These are phyloP conservation scores for Macrophya annulata DNA, from an alignment of 2,888 invertebrate species.

Conservation along the genomic window DNA sequence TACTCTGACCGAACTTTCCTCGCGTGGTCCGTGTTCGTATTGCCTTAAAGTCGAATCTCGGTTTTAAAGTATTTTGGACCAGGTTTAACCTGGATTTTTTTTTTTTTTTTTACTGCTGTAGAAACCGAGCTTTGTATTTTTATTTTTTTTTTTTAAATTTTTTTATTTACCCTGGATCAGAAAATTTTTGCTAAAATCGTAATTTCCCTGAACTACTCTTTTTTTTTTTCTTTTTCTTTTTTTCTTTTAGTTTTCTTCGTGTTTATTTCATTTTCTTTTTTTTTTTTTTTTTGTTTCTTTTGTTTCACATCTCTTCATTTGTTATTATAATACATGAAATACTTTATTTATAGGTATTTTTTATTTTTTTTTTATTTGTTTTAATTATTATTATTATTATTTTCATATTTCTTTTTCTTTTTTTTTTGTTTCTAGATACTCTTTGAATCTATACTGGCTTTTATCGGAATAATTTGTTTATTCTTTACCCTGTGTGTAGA, in stretches of 20 bases:
- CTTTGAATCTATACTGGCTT: conserved; percentile 57
- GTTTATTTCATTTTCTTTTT: conserved; percentile 24
- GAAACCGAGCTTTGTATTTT: conserved; percentile 68
- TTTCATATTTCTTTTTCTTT: conserved; percentile 50
- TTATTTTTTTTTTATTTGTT: conserved; percentile 59
- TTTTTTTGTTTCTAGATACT: conserved; percentile 58
- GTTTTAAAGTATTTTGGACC: conserved; percentile 68
- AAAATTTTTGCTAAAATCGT: conserved; percentile 75
- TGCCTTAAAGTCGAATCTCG: conserved; percentile 77
- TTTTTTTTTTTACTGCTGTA: conserved; percentile 63
- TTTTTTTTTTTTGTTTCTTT: conserved; percentile 45
- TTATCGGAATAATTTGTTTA: conserved; percentile 48
- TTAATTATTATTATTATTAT: conserved; percentile 1
- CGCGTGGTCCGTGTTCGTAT: conserved; percentile 70
- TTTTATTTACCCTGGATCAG: conserved; percentile 77
- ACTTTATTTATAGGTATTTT: conserved; percentile 63
- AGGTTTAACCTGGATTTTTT: conserved; percentile 61
- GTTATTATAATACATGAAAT: conserved; percentile 70
- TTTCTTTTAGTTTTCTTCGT: conserved; percentile 59
- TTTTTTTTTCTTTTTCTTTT: conserved; percentile 60
- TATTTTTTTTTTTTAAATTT: conserved; percentile 30
- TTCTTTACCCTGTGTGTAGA: conserved; percentile 76
- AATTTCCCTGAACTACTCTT: conserved; percentile 67
- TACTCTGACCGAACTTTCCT: conserved; percentile 26
- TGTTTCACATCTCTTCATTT: conserved; percentile 59